Evolutionary conservation across 1,140 invertebrate genomes (phyloP).

Genomic region (Scaptomyza graminum): DNA sequence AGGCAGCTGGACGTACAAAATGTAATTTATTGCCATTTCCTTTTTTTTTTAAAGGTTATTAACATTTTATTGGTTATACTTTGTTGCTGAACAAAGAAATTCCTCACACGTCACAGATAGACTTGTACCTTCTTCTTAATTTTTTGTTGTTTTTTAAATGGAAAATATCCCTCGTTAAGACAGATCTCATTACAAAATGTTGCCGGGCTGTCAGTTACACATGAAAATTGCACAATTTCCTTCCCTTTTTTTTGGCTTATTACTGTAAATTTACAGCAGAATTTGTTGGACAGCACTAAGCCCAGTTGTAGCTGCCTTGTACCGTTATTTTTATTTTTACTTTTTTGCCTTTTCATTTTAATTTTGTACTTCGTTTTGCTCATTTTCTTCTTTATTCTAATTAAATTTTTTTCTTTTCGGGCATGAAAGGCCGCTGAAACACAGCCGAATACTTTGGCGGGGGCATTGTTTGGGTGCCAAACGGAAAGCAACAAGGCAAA

Average conservation of each 20-base stretch:
- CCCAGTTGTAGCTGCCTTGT: constrained; percentile 26
- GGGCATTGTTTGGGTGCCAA: constrained; percentile 29
- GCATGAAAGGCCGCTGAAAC: constrained; percentile 25
- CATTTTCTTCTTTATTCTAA: constrained; percentile 80
- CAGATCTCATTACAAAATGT: constrained; percentile 74
- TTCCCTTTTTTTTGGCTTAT: constrained; percentile 52
- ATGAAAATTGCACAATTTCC: constrained; percentile 82
- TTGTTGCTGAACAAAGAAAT: constrained; percentile 20
- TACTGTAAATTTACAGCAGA: constrained; percentile 58
- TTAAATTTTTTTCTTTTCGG: constrained; percentile 76
- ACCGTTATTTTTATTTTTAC: constrained; percentile 11
- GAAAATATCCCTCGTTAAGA: constrained; percentile 19
- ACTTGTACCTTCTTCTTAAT: constrained; percentile 4
- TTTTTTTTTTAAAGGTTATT: constrained; percentile 53
- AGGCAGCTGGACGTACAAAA: constrained; percentile 26
- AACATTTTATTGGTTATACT: constrained; percentile 71
- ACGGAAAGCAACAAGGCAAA: constrained; percentile 66
- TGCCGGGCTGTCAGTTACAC: constrained; percentile 74
- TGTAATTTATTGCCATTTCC: constrained; percentile 43
- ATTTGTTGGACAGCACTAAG: constrained; percentile 42
- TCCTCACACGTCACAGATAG: constrained; percentile 43
- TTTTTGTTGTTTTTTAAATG: too few species aligned
- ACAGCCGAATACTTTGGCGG: constrained; percentile 10
- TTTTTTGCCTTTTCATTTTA: constrained; percentile 55
- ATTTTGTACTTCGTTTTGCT: constrained; percentile 57